Conservation (phyloP, 2,113 vertebrate species). For the Syngnathus floridae region DNA sequence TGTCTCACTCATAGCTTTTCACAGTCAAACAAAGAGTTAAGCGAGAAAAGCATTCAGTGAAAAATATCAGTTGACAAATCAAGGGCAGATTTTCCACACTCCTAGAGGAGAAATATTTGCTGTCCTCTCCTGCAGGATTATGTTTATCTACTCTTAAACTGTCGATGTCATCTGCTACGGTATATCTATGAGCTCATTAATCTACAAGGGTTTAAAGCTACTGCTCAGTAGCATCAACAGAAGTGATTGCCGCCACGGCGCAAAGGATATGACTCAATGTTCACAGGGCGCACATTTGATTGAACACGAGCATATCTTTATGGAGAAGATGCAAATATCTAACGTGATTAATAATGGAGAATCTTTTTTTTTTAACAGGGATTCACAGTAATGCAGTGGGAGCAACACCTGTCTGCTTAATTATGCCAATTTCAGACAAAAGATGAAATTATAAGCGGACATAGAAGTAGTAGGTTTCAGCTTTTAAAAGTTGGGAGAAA, state of each 20-base stretch:
- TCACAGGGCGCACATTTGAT: constrained; percentile 5
- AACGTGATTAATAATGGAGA: constrained; percentile 20
- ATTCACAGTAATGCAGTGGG: constrained; percentile 11
- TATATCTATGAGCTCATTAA: constrained; percentile 20
- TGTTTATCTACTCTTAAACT: constrained; percentile 19
- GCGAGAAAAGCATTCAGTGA: constrained; percentile 27
- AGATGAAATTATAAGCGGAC: constrained; percentile 12
- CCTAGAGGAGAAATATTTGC: constrained; percentile 23
- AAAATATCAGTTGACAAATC: constrained; percentile 38
- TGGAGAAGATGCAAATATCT: constrained; percentile 13
- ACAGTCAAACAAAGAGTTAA: constrained; percentile 19
- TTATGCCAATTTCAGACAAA: constrained; percentile 7
- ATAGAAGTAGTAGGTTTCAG: constrained; percentile 8
- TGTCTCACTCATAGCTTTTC: constrained; percentile 39
- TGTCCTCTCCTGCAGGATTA: constrained; percentile 40
- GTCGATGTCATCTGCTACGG: constrained; percentile 3
- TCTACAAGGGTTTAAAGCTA: constrained; percentile 26
- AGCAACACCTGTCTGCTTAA: constrained; percentile 11
- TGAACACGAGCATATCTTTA: constrained; percentile 7
- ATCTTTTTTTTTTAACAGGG: constrained; percentile 20
- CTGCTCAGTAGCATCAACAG: neutral
- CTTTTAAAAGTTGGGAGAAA: constrained; percentile 21
- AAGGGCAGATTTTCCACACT: constrained; percentile 39
- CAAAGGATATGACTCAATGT: constrained; percentile 7
- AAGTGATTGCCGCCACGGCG: constrained; percentile 8